Conservation (phyloP, 2,113 vertebrate species). For the Equus przewalskii region DNA sequence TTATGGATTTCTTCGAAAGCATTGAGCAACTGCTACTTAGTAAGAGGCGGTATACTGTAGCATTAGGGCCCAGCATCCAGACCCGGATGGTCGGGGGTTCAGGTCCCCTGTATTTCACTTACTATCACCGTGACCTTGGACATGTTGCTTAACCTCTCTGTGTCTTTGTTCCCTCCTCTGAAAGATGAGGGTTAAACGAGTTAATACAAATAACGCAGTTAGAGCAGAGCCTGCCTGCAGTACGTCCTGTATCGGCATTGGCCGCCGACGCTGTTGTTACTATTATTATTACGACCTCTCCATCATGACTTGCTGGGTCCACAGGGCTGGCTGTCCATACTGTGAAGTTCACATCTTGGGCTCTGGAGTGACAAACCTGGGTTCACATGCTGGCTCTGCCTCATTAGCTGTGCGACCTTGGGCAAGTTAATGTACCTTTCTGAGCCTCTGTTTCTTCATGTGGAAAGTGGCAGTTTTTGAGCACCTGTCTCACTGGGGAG, state of each 20-base stretch:
- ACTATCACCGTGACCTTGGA: background rate
- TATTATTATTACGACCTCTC: fast-evolving
- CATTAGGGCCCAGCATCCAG: background rate
- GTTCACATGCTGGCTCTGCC: background rate
- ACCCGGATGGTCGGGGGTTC: background rate
- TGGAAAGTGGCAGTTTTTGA: background rate
- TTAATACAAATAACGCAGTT: fast-evolving
- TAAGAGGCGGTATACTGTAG: background rate
- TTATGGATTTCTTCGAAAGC: background rate
- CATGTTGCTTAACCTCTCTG: background rate
- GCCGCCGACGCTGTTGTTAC: background rate
- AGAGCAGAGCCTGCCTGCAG: background rate
- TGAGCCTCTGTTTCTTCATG: background rate
- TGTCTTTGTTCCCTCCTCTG: background rate
- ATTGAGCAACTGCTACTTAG: background rate
- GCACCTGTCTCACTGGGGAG: background rate
- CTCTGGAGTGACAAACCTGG: background rate
- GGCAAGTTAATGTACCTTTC: background rate
- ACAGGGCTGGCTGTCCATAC: background rate
- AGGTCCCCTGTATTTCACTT: background rate
- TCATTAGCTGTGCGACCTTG: background rate
- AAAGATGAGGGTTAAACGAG: background rate
- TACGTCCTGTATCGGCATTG: fast-evolving
- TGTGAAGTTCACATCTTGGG: background rate
- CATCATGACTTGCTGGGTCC: background rate